Percentiles rank a stretch among this genome's conserved stretches.
phyloP scores from a whole-genome alignment of 1,140 invertebrate species.

The Cotesia vestalis region DNA sequence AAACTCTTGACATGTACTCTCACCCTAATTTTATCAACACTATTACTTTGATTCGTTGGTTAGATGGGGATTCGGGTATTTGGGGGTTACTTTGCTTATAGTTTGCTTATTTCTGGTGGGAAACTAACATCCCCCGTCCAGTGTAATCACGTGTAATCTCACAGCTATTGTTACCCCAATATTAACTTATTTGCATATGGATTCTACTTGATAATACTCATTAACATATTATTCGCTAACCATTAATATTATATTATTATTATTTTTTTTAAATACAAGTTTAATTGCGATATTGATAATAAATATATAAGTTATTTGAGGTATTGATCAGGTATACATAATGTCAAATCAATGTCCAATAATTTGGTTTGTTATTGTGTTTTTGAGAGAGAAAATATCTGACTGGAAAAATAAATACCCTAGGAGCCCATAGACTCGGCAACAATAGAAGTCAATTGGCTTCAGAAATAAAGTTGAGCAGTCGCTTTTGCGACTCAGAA shows the following conservation, averaged over 20 bases:
- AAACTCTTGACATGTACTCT: neutral
- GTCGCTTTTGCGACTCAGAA: constrained; percentile 1
- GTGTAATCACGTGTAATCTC: constrained; percentile 54
- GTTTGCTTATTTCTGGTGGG: constrained; percentile 35
- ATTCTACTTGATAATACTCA: constrained; percentile 7
- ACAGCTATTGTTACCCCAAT: constrained; percentile 44
- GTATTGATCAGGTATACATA: neutral
- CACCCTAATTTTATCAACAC: constrained; percentile 4
- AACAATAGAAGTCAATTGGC: constrained; percentile 45
- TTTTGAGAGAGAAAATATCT: neutral
- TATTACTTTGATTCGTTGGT: no score
- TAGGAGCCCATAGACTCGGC: constrained; percentile 24
- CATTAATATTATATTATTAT: no score
- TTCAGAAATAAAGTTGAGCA: constrained; percentile 20
- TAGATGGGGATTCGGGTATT: neutral
- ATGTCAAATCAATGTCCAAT: constrained; percentile 25
- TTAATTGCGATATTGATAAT: no score
- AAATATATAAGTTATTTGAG: no score
- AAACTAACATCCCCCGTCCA: constrained; percentile 41
- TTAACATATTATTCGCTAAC: constrained; percentile 44
- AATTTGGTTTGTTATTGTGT: no score
- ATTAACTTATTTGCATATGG: constrained; percentile 53
- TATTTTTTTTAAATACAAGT: no score
- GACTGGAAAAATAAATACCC: constrained; percentile 28
- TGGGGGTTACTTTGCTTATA: neutral